Evolutionary conservation across 1,140 invertebrate genomes (phyloP).

Genomic region (Cotesia vestalis): DNA sequence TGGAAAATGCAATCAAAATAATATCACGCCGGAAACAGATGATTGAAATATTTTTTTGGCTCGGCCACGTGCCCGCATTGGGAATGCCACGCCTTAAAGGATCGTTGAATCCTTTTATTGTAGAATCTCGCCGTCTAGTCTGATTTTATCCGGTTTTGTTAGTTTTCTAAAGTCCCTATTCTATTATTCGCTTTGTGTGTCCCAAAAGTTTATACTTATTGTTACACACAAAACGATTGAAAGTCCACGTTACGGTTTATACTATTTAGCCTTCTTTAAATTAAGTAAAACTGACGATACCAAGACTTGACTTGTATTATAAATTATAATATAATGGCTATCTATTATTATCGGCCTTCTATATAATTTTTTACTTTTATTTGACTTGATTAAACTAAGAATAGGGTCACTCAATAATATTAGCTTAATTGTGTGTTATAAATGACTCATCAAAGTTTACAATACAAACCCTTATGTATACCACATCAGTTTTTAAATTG

Average conservation of each 20-base stretch:
- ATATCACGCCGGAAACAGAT: conserved; percentile 33
- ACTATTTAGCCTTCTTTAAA: too few species aligned
- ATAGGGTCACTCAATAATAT: too few species aligned
- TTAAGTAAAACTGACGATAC: neutral
- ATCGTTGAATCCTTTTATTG: conserved; percentile 24
- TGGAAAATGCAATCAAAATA: neutral
- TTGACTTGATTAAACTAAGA: too few species aligned
- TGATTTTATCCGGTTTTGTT: conserved; percentile 4
- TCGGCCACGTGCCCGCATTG: conserved; percentile 32
- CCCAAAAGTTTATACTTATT: neutral
- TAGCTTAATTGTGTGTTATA: too few species aligned
- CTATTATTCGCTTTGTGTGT: conserved; percentile 3
- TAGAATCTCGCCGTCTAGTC: conserved; percentile 8
- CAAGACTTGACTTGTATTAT: neutral
- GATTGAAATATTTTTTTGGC: conserved; percentile 12
- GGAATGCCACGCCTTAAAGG: conserved; percentile 22
- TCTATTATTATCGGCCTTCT: too few species aligned
- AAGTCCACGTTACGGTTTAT: neutral
- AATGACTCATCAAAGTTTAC: conserved; percentile 5
- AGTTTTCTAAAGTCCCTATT: neutral
- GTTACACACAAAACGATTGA: neutral
- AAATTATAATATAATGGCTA: too few species aligned
- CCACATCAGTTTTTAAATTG: conserved; percentile 7
- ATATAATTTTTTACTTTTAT: too few species aligned
- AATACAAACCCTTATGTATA: neutral